These are phyloP conservation scores for Drosophila hydei DNA, from an alignment of 1,140 invertebrate species.

Conservation along the genomic window DNA sequence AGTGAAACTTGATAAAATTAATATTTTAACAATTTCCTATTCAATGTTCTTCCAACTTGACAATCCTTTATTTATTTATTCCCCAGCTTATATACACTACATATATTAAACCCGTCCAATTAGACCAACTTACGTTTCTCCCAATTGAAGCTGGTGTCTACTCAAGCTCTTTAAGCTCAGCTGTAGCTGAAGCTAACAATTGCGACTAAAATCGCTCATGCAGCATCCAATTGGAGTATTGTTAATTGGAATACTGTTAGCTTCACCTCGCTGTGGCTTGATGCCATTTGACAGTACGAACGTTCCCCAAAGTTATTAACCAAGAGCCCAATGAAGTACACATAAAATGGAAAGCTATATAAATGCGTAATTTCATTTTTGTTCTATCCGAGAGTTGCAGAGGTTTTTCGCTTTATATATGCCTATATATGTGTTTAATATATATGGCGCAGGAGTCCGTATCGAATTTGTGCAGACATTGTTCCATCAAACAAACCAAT, in stretches of 20 bases:
- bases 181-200: neutral
- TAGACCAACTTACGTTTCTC: neutral
- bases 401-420: neutral
- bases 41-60: too few relatives aligned
- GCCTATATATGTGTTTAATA: neutral
- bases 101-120: too few relatives aligned
- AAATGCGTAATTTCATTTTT: constrained; percentile 44
- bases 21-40: too few relatives aligned
- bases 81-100: too few relatives aligned
- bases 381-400: constrained; percentile 12
- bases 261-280: constrained; percentile 1
- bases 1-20: too few relatives aligned
- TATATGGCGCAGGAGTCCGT: constrained; percentile 4
- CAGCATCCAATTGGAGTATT: constrained; percentile 8
- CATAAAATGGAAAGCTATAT: constrained; percentile 17
- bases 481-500: constrained; percentile 78
- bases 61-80: too few relatives aligned
- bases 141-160: neutral
- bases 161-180: neutral
- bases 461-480: constrained; percentile 64
- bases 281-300: constrained; percentile 14
- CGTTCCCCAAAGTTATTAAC: constrained; percentile 39
- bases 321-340: constrained; percentile 4
- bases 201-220: neutral
- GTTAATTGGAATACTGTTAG: constrained; percentile 43